Percentiles rank a stretch among this genome's conserved stretches.
These are phyloP conservation scores for Centropus unirufus DNA, from an alignment of 2,113 vertebrate genomes.

Conservation along the genomic window DNA sequence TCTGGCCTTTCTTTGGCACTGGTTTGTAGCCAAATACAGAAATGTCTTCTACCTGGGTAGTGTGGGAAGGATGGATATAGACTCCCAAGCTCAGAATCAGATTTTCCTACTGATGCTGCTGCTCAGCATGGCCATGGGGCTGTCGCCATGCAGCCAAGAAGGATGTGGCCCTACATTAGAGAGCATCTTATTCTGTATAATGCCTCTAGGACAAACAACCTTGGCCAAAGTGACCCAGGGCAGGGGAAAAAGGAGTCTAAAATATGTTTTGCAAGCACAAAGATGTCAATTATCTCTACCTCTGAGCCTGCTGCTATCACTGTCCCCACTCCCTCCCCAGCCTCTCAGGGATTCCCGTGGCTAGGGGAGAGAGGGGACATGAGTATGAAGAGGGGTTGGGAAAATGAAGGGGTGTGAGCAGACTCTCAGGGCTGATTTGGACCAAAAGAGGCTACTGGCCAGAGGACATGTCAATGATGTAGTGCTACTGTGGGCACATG, in stretches of 20 bases:
- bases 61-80: neutral
- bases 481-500: rapidly evolving
- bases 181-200: neutral
- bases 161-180: neutral
- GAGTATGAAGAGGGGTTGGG: neutral
- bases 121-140: rapidly evolving
- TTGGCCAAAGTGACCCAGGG: neutral
- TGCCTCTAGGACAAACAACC: neutral
- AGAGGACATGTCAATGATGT: neutral
- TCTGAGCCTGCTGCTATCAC: neutral
- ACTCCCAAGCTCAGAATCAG: neutral
- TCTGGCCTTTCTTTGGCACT: neutral
- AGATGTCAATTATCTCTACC: neutral
- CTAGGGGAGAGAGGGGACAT: rapidly evolving
- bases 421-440: neutral
- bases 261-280: neutral
- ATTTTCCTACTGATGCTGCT: neutral
- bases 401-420: neutral
- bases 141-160: neutral
- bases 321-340: neutral
- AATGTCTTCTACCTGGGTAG: neutral
- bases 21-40: neutral
- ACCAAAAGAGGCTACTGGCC: neutral
- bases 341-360: rapidly evolving
- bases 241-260: neutral